Evolutionary conservation across 2,113 vertebrate genomes (phyloP).

Genomic region (Rhineura floridana): DNA sequence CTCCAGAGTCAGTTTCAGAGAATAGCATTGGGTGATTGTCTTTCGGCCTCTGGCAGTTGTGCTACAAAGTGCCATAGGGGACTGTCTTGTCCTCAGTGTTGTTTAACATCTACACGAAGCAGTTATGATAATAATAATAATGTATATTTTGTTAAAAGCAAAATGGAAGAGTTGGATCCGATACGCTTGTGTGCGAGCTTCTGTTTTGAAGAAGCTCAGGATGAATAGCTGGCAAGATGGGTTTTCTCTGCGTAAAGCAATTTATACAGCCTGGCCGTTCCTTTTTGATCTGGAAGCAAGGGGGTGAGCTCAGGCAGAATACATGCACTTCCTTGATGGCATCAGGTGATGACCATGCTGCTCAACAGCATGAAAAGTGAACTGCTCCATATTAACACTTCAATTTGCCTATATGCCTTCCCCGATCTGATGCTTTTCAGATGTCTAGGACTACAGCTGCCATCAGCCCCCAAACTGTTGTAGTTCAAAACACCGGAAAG

Average conservation of each 20-base stretch:
- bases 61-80: too few relatives aligned
- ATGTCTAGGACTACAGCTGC: too few relatives aligned
- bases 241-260: constrained; percentile 21
- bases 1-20: too few relatives aligned
- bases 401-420: too few relatives aligned
- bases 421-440: background rate
- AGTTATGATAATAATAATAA: too few relatives aligned
- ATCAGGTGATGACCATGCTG: background rate
- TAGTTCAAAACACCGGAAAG: background rate
- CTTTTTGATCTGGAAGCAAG: background rate
- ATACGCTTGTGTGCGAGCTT: background rate
- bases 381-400: too few relatives aligned
- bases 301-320: background rate
- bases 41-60: too few relatives aligned
- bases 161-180: background rate
- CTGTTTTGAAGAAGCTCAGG: constrained; percentile 59
- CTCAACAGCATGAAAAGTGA: too few relatives aligned
- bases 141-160: background rate
- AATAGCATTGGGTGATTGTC: too few relatives aligned
- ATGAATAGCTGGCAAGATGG: constrained; percentile 55
- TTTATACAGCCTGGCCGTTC: constrained; percentile 5
- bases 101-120: too few relatives aligned
- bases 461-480: too few relatives aligned
- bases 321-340: accelerated
- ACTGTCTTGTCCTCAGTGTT: too few relatives aligned